These are phyloP conservation scores for Limanda limanda DNA, from an alignment of 2,113 vertebrate species.

Conservation along the genomic window DNA sequence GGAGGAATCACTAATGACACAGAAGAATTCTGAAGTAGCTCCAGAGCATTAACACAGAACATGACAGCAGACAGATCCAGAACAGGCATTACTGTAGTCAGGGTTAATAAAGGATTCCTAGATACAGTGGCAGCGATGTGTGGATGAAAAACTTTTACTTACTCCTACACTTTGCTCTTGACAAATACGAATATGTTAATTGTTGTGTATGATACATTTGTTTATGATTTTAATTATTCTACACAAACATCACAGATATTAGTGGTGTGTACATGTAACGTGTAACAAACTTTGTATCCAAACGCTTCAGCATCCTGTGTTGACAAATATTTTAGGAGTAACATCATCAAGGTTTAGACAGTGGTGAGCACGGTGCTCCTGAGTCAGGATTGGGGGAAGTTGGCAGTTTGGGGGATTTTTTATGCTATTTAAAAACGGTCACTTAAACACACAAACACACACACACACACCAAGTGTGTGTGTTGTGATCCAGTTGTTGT, in stretches of 20 bases:
- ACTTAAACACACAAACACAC: conserved; percentile 7
- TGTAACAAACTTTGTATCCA: background rate
- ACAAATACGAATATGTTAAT: background rate
- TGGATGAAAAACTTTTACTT: no score
- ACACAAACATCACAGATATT: background rate
- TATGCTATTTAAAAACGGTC: conserved; percentile 61
- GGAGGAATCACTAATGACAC: no score
- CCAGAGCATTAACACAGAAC: background rate
- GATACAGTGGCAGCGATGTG: no score
- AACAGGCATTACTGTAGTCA: no score
- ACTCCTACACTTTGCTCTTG: background rate
- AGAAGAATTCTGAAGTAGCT: no score
- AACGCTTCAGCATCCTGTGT: background rate
- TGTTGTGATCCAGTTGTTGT: no score
- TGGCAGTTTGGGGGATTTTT: conserved; percentile 43
- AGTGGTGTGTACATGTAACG: background rate
- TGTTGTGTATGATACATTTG: background rate
- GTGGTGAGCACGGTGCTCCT: conserved; percentile 41
- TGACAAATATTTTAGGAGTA: conserved; percentile 41
- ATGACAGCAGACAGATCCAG: no score
- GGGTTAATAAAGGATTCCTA: no score
- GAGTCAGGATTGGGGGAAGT: conserved; percentile 77
- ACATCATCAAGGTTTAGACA: conserved; percentile 34
- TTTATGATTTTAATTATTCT: background rate
- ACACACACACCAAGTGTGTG: background rate